Evolutionary conservation across 2,888 invertebrate genomes (phyloP), one percentile per base, ranked within the genome.

Genomic region (Deroplatys truncata): DNA sequence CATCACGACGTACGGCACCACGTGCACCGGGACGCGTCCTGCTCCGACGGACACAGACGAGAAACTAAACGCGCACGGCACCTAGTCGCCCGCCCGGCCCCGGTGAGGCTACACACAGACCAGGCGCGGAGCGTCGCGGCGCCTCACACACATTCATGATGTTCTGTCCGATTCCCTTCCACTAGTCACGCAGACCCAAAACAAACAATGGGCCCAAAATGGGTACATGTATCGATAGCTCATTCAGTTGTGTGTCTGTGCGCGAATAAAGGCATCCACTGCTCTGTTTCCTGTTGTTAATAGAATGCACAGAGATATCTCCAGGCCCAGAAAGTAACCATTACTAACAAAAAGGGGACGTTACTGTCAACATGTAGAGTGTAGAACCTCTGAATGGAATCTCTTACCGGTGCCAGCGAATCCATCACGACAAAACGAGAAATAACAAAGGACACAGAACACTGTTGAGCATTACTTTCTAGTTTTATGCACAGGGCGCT

Each of bases 11-110:
- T 72, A 25, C 20, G 56, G 56, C 56, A 72, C 31, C 15, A 82
- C 87, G 87, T 87, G 56, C 20, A 72, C 56, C 82, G 56, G 82
- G 87, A 87, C 87, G 87, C 87, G 87, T 82, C 87, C 9, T 35
- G n/a, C 87, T 87, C 87, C 87, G 31, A 35, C 82, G 35, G 35
- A n/a, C n/a, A 87, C 82, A 13, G 83, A 83, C 35, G 25, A 87
- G 87, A 35, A 82, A 87, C 87, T 87, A 83, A 83, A 15, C 20
- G 56, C 56, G 56, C 56, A 72, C 56, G 16, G 56, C 56, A 72
- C 56, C 56, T 72, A 16, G 56, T 20, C 56, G 56, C 56, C 56
- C 56, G 56, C 56, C 20, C 56, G 56, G 56, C 56, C 56, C 56
- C 56, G 56, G 16, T 56, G 56, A 56, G 56, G 56, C 56, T 72